Conservation (phyloP, 1,140 invertebrate species). For the Triops cancriformis region DNA sequence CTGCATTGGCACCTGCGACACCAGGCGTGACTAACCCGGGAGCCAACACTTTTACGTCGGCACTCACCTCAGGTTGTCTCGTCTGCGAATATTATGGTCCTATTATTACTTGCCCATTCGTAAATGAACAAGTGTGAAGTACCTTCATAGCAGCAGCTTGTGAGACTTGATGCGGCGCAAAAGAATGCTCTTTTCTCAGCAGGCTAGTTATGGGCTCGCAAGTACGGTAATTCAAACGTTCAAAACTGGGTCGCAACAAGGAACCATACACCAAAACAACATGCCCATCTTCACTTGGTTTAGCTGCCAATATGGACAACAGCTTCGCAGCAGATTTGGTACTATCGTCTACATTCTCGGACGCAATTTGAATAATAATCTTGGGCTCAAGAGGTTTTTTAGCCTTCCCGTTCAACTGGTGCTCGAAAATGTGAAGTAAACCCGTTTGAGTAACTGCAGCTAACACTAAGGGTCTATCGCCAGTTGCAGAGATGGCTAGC, state of each 20-base stretch:
- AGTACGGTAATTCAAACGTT: slow-evolving; percentile 35
- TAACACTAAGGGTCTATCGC: slow-evolving; percentile 46
- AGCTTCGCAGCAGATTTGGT: slow-evolving; percentile 44
- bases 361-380: slow-evolving; percentile 57
- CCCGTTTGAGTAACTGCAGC: slow-evolving; percentile 61
- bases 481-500: slow-evolving; percentile 37
- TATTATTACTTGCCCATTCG: background rate
- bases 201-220: slow-evolving; percentile 20
- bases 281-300: slow-evolving; percentile 38
- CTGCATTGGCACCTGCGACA: background rate
- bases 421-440: slow-evolving; percentile 63
- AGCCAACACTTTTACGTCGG: slow-evolving; percentile 23
- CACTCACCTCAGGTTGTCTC: background rate
- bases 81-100: background rate
- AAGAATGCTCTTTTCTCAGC: slow-evolving; percentile 16
- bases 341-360: slow-evolving; percentile 40
- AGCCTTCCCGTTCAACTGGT: slow-evolving; percentile 59
- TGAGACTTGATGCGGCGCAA: background rate
- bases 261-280: slow-evolving; percentile 51
- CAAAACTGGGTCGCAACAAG: slow-evolving; percentile 49
- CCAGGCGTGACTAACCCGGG: slow-evolving; percentile 19
- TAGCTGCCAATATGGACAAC: slow-evolving; percentile 46
- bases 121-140: background rate
- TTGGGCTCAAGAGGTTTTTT: slow-evolving; percentile 62
- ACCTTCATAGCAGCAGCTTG: background rate